phyloP scores from a whole-genome alignment of 2,888 invertebrate genomes.

The Habroteleia sp. region DNA sequence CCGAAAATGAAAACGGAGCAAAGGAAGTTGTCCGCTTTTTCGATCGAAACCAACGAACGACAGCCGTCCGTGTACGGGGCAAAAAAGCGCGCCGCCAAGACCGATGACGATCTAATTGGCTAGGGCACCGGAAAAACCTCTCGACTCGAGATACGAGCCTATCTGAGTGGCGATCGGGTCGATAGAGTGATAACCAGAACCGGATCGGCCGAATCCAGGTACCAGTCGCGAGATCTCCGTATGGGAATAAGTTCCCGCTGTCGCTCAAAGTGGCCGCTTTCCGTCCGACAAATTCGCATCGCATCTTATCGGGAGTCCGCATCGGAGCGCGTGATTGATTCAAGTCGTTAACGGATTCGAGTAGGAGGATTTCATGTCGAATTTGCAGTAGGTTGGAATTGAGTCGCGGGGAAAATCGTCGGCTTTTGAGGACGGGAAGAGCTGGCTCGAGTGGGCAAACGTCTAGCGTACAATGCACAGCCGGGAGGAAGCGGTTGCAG shows the following conservation, averaged over 20 bases:
- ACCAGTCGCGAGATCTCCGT: conserved; percentile 40
- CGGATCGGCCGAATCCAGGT: conserved; percentile 32
- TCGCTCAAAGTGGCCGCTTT: conserved; percentile 52
- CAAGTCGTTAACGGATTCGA: conserved; percentile 55
- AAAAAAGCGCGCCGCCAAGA: conserved; percentile 15
- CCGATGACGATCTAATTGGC: conserved; percentile 48
- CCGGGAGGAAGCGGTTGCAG: conserved; percentile 74
- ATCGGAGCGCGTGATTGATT: conserved; percentile 74
- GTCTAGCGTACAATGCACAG: conserved; percentile 66
- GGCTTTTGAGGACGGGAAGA: conserved; percentile 32
- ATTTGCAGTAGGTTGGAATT: too few relatives aligned
- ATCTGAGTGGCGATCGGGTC: conserved; percentile 22
- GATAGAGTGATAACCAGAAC: conserved; percentile 52
- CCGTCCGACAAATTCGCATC: conserved; percentile 60
- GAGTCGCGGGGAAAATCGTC: conserved; percentile 48
- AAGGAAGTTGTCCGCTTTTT: conserved; percentile 4
- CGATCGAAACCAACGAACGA: conserved; percentile 2
- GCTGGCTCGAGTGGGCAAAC: conserved; percentile 43
- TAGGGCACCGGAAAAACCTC: conserved; percentile 40
- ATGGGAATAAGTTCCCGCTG: conserved; percentile 50
- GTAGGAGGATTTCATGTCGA: too few relatives aligned
- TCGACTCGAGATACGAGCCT: conserved; percentile 28
- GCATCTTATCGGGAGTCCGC: conserved; percentile 53
- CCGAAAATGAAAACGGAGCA: too few relatives aligned
- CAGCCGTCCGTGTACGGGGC: neutral